phyloP scores from a whole-genome alignment of 2,888 invertebrate species.

The Microctonus brassicae region DNA sequence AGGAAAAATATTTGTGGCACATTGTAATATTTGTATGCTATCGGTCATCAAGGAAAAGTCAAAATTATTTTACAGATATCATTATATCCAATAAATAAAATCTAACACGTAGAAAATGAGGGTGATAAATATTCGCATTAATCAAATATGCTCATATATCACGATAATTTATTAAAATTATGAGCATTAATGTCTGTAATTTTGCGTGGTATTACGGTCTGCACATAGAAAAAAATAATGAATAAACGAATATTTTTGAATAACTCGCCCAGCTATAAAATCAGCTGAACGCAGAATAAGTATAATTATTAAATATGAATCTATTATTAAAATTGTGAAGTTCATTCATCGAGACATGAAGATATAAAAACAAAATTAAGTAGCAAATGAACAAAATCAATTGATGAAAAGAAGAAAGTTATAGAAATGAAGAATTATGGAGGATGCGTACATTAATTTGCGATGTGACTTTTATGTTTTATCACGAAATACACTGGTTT shows the following conservation, averaged over 20 bases:
- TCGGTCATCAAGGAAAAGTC: not conserved
- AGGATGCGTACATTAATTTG: constrained; percentile 55
- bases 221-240: not conserved
- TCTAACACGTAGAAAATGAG: not conserved
- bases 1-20: not conserved
- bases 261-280: not conserved
- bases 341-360: not conserved
- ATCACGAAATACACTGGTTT: constrained; percentile 66
- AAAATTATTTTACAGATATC: not conserved
- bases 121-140: not conserved
- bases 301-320: not conserved
- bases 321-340: constrained; percentile 6
- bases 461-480: constrained; percentile 63
- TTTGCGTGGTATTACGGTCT: not conserved
- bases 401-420: constrained; percentile 17
- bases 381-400: constrained; percentile 17
- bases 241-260: not conserved
- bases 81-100: not conserved
- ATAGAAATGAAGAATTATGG: constrained; percentile 32
- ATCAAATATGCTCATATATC: not conserved
- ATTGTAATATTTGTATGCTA: not conserved
- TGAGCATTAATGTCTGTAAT: not conserved
- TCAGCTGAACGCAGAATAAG: not conserved
- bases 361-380: constrained; percentile 4
- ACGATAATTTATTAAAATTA: not conserved